A percentile compares a stretch with the other conserved stretches of the same genome.
phyloP scores from a whole-genome alignment of 2,797 vertebrate species.

The Sebastes minor region DNA sequence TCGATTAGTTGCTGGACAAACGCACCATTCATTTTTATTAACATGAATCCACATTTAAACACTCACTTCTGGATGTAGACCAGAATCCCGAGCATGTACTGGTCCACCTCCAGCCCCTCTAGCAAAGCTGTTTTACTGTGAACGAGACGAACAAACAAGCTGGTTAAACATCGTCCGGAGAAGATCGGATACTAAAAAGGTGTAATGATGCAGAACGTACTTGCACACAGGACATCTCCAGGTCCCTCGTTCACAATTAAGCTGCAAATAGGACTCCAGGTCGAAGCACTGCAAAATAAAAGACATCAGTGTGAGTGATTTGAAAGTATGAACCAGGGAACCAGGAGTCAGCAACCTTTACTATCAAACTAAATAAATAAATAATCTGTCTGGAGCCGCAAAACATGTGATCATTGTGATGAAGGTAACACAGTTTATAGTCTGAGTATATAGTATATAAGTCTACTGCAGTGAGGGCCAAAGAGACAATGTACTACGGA shows the following conservation, averaged over 20 bases:
- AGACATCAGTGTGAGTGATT: background rate
- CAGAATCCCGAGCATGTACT: conserved; percentile 96
- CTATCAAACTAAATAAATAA: too few relatives aligned
- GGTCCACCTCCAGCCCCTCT: conserved; percentile 95
- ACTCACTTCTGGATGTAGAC: conserved; percentile 96
- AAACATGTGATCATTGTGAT: too few relatives aligned
- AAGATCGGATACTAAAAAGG: background rate
- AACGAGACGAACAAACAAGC: background rate
- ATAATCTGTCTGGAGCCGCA: too few relatives aligned
- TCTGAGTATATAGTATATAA: too few relatives aligned
- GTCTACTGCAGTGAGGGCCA: too few relatives aligned
- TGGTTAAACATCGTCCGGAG: background rate
- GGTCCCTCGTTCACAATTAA: conserved; percentile 95
- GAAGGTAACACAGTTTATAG: too few relatives aligned
- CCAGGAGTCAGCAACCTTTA: too few relatives aligned
- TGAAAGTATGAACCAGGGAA: too few relatives aligned
- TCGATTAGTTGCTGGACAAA: background rate
- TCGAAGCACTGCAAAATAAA: conserved; percentile 88
- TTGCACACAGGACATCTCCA: conserved; percentile 99
- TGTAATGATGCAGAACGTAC: conserved; percentile 75
- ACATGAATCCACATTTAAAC: background rate
- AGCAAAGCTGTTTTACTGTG: conserved; percentile 93
- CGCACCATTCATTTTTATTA: background rate
- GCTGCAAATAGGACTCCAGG: conserved; percentile 95
- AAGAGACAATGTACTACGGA: too few relatives aligned